phyloP scores from a whole-genome alignment of 2,797 vertebrate species.

The Monodelphis domestica region DNA sequence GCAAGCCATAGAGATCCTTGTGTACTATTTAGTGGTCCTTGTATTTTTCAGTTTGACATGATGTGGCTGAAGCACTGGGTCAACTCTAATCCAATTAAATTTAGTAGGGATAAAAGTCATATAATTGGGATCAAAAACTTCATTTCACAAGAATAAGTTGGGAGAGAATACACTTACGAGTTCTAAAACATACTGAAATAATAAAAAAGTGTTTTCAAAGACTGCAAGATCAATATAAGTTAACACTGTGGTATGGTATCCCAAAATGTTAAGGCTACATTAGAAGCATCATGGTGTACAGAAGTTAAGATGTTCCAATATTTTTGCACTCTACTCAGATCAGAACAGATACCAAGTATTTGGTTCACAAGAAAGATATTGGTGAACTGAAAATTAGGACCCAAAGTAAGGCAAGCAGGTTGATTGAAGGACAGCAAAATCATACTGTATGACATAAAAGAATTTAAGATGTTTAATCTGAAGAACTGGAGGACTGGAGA shows the following conservation, averaged over 20 bases:
- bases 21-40: background rate
- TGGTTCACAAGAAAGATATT: background rate
- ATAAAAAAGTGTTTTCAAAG: background rate
- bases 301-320: background rate
- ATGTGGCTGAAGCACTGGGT: background rate
- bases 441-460: background rate
- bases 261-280: background rate
- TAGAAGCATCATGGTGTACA: background rate
- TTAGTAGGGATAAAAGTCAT: background rate
- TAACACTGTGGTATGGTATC: background rate
- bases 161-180: background rate
- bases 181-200: background rate
- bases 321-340: background rate
- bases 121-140: background rate
- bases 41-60: background rate
- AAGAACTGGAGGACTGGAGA: background rate
- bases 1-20: background rate
- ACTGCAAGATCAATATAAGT: background rate
- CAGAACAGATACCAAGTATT: background rate
- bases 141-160: background rate
- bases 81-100: background rate
- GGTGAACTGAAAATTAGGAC: background rate
- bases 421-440: background rate
- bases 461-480: background rate
- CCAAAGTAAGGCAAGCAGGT: background rate